Evolutionary conservation across 2,797 vertebrate species (phyloP).

Genomic region (Momotus momota): DNA sequence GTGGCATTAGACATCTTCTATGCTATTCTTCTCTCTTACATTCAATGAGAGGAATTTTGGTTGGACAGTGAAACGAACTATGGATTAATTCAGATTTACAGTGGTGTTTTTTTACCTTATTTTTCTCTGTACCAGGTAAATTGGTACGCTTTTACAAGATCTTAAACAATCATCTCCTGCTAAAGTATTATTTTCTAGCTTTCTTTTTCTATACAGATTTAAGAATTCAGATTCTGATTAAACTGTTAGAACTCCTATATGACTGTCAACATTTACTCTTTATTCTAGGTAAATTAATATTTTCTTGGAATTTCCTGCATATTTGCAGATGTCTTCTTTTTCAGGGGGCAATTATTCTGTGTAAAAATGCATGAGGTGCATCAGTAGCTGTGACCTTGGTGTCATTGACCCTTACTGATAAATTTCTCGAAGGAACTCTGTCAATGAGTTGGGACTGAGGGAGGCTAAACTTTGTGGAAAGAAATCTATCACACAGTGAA

Average conservation of each 20-base stretch:
- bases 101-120: neutral
- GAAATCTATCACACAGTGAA: constrained; percentile 57
- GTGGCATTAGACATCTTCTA: neutral
- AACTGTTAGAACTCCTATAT: neutral
- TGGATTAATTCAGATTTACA: neutral
- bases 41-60: neutral
- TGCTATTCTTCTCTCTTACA: neutral
- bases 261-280: neutral
- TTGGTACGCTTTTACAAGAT: neutral
- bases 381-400: constrained; percentile 19
- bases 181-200: neutral
- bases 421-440: constrained; percentile 4
- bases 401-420: constrained; percentile 29
- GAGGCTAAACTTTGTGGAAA: constrained; percentile 7
- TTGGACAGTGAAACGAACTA: neutral
- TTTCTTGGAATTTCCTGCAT: neutral
- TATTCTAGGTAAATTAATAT: neutral
- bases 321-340: neutral
- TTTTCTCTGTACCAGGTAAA: neutral
- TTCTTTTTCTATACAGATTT: neutral
- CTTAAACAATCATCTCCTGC: neutral
- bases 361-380: constrained; percentile 24
- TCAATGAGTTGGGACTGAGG: neutral
- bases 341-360: neutral
- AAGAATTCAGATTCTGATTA: neutral